Evolutionary conservation across 2,797 vertebrate species (phyloP).

Genomic region (Diceros bicornis): DNA sequence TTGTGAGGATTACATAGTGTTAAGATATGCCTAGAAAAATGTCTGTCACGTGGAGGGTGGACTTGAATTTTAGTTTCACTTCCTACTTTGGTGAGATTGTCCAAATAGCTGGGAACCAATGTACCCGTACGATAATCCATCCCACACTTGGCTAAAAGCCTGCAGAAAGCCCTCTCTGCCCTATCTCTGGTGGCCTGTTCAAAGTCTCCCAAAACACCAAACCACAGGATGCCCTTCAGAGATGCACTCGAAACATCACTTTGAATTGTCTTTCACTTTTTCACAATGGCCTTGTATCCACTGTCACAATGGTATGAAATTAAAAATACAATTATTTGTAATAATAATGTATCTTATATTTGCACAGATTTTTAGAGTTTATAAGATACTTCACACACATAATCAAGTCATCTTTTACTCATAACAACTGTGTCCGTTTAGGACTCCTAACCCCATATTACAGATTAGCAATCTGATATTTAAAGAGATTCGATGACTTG

Average conservation of each 20-base stretch:
- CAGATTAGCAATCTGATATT: constrained; percentile 67
- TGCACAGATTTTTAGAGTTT: background rate
- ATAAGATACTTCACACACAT: background rate
- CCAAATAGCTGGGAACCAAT: constrained; percentile 11
- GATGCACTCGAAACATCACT: constrained; percentile 16
- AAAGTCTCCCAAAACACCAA: background rate
- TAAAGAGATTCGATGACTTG: constrained; percentile 52
- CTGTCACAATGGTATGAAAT: background rate
- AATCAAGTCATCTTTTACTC: constrained; percentile 51
- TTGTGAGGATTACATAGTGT: constrained; percentile 18
- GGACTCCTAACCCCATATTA: constrained; percentile 61
- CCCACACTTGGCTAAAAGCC: background rate
- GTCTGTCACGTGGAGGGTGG: background rate
- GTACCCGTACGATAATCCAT: background rate
- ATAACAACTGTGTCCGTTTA: constrained; percentile 41
- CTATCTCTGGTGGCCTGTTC: background rate
- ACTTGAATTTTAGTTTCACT: background rate
- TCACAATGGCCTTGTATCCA: background rate
- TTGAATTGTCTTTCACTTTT: constrained; percentile 23
- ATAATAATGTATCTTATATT: constrained; percentile 24
- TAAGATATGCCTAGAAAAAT: background rate
- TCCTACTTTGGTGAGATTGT: background rate
- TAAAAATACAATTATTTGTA: constrained; percentile 59
- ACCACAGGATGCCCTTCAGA: background rate
- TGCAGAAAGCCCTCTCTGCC: background rate